Evolutionary conservation across 2,888 invertebrate species (phyloP).

Genomic region (Unio delphinus): DNA sequence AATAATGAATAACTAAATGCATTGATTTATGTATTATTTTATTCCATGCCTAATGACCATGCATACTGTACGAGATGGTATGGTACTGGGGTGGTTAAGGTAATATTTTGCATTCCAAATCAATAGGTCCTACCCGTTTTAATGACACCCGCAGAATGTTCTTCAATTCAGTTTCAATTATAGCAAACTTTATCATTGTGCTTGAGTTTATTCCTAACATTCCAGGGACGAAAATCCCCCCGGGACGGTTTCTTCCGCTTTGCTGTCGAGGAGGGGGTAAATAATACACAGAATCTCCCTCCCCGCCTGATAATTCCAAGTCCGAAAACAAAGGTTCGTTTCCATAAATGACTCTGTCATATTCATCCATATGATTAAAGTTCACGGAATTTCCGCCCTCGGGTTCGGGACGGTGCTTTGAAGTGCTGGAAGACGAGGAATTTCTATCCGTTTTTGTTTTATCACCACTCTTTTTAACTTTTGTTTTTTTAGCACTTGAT

Average conservation of each 20-base stretch:
- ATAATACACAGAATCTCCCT: constrained; percentile 23
- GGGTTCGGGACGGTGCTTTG: constrained; percentile 56
- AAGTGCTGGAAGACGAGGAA: constrained; percentile 23
- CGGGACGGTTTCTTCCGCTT: not conserved
- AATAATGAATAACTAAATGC: no score
- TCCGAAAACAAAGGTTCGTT: constrained; percentile 66
- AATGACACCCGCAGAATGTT: constrained; percentile 97
- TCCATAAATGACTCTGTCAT: constrained; percentile 60
- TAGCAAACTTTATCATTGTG: constrained; percentile 97
- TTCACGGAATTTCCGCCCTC: constrained; percentile 57
- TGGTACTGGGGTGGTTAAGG: no score
- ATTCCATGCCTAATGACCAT: no score
- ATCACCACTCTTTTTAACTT: not conserved
- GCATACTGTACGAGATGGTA: no score
- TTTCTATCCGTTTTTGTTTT: no score
- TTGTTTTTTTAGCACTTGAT: constrained; percentile 32
- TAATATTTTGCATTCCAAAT: no score
- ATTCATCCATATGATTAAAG: constrained; percentile 45
- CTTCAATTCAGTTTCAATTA: constrained; percentile 96
- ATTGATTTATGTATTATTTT: no score
- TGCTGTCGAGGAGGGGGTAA: not conserved
- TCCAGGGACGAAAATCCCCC: constrained; percentile 18
- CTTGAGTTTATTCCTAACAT: constrained; percentile 81
- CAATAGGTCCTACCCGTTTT: constrained; percentile 83
- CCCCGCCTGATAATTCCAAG: constrained; percentile 46